Percentiles rank a stretch among this genome's conserved stretches.
Evolutionary conservation across 2,797 vertebrate species (phyloP).

Genomic region (Erethizon dorsatum): DNA sequence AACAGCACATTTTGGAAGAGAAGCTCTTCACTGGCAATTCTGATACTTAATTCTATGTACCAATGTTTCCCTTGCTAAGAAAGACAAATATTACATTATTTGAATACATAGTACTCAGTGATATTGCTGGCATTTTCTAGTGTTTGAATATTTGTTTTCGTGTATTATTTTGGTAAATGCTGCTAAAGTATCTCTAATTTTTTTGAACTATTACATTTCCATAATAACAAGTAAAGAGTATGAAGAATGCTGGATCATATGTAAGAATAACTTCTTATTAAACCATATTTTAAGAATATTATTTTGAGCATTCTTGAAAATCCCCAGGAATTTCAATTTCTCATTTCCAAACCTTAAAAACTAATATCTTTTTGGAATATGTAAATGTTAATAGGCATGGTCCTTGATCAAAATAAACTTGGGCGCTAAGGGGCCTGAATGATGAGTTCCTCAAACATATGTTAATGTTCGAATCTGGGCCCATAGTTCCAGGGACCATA

Average conservation of each 20-base stretch:
- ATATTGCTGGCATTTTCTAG: constrained; percentile 5
- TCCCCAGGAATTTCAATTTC: constrained; percentile 31
- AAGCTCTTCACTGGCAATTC: background rate
- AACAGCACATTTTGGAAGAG: constrained; percentile 45
- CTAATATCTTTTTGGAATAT: constrained; percentile 29
- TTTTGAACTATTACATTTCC: background rate
- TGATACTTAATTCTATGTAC: background rate
- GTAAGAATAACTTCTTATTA: background rate
- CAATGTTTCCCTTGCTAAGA: background rate
- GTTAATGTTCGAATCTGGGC: background rate
- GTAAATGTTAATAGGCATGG: background rate
- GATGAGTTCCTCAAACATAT: background rate
- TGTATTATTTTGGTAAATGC: background rate
- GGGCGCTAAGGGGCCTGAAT: background rate
- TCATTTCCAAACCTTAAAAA: constrained; percentile 53
- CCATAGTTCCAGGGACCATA: background rate
- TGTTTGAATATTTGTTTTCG: background rate
- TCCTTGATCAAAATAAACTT: constrained; percentile 44
- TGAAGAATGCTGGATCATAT: background rate
- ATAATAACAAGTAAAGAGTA: background rate
- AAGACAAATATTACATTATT: constrained; percentile 3
- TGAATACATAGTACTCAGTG: background rate
- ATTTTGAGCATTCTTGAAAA: constrained; percentile 25
- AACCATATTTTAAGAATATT: constrained; percentile 43
- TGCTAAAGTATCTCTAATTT: background rate